phyloP scores from a whole-genome alignment of 2,888 invertebrate genomes.

The Acronicta alni region DNA sequence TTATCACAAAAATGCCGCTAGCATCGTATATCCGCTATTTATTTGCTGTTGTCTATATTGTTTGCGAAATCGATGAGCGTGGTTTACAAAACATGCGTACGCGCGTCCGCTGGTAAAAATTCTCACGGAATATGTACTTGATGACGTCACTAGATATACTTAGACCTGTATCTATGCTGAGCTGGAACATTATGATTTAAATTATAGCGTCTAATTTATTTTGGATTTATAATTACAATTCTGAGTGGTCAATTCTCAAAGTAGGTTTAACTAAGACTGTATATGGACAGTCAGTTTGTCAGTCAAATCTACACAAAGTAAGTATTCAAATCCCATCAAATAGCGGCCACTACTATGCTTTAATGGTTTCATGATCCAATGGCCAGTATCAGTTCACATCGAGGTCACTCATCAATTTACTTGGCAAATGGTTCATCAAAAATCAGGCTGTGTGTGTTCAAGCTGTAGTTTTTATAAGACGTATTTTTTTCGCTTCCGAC shows the following conservation, averaged over 20 bases:
- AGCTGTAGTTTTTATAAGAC: too few species aligned
- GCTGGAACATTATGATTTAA: not conserved
- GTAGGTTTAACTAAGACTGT: not conserved
- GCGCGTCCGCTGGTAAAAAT: constrained; percentile 51
- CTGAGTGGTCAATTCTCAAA: not conserved
- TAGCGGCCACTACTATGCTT: too few species aligned
- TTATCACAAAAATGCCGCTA: constrained; percentile 11
- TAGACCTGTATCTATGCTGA: constrained; percentile 31
- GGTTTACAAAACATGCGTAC: constrained; percentile 54
- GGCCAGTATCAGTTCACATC: too few species aligned
- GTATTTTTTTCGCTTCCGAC: too few species aligned
- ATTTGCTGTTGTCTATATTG: constrained; percentile 43
- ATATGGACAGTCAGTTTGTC: not conserved
- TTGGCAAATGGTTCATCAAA: too few species aligned
- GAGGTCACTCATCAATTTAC: too few species aligned
- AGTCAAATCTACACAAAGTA: too few species aligned
- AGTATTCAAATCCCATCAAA: too few species aligned
- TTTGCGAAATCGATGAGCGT: constrained; percentile 35
- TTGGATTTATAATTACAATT: not conserved
- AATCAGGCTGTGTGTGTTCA: too few species aligned
- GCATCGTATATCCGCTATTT: constrained; percentile 46
- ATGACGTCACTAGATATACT: constrained; percentile 41
- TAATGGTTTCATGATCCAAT: too few species aligned
- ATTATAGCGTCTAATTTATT: not conserved
- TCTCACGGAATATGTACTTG: constrained; percentile 38